Evolutionary conservation across 2,888 invertebrate species (phyloP), one percentile per base, ranked within the genome.

Genomic region (Pocota personata): DNA sequence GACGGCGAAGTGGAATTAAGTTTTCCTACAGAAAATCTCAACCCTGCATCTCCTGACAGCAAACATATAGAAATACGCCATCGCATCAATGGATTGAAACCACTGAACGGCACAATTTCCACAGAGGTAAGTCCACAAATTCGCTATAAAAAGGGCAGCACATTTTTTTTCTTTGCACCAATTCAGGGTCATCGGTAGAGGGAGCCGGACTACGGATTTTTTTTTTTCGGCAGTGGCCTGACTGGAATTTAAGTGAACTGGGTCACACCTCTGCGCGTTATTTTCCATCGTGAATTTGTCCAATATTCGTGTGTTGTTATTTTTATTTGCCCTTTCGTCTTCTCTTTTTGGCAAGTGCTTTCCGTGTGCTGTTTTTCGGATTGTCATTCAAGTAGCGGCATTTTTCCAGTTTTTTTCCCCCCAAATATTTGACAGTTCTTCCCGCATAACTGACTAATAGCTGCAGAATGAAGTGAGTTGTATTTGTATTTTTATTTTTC

Each of bases 1-100:
- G 88, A 87, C 32, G 73, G 79, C 58, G 87, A 75, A 79, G 84
- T 77, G 71, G 86, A 86, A 64, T 48, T 43, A 77, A 86, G 46
- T 86, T 82, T 72, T 82, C 10, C 67, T 37, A 30, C 82, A 32
- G 72, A 82, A 67, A 82, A 77, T 60, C 27, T 52, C 52, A 60
- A 48, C 14, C 27, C 62, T 55, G 40, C 76, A 76, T 71, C 76
- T 60, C 73, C 79, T 19, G 82, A 82, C 24, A 72, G 14, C 19
- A 72, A 76, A 7, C 52, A 55, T 48, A 46, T 35, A 24, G 82
- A 77, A 67, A 43, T 86, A 46, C 86, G 82, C 62, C 82, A 86
- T 37, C 80, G 86, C 5, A 12, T 76, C 35, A 86, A 77, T 67
- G 86, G 82, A 80, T 72, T 82, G 32, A 82, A 82, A 2, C 52